Evolutionary conservation across 2,797 vertebrate species (phyloP).

Genomic region (Artibeus lituratus): DNA sequence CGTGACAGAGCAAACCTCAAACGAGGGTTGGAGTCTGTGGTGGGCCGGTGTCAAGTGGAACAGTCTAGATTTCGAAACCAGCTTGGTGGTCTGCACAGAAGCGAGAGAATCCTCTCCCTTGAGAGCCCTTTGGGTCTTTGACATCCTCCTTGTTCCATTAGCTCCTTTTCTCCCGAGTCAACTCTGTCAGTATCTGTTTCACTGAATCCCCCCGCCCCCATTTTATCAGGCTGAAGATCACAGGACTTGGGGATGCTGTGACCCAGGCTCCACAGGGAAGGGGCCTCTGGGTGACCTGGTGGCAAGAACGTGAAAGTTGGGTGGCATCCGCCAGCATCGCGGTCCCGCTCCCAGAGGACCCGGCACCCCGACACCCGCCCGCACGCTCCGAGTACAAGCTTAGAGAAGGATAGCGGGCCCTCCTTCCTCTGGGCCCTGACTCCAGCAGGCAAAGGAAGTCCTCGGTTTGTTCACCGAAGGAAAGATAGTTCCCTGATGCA

Average conservation of each 20-base stretch:
- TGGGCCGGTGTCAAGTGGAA: accelerated
- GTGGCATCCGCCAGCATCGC: accelerated
- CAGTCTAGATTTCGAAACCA: neutral
- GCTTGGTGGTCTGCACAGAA: neutral
- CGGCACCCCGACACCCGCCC: neutral
- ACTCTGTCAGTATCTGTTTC: neutral
- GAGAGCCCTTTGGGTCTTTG: neutral
- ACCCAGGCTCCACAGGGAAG: neutral
- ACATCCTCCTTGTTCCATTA: neutral
- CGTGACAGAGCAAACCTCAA: neutral
- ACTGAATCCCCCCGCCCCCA: accelerated
- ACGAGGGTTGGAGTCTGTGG: too few species aligned
- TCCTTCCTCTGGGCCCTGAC: neutral
- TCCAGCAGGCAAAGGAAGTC: neutral
- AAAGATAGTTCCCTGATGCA: neutral
- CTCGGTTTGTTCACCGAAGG: neutral
- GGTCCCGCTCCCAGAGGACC: neutral
- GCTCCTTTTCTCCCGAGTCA: neutral
- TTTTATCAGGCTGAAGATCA: neutral
- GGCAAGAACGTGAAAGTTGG: neutral
- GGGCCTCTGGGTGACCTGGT: neutral
- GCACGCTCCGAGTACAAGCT: accelerated
- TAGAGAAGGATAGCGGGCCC: neutral
- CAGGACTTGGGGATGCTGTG: neutral
- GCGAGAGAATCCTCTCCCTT: neutral